Percentiles rank a stretch among this genome's conserved stretches.
phyloP scores from a whole-genome alignment of 1,140 invertebrate species.

The Pararge aegeria region DNA sequence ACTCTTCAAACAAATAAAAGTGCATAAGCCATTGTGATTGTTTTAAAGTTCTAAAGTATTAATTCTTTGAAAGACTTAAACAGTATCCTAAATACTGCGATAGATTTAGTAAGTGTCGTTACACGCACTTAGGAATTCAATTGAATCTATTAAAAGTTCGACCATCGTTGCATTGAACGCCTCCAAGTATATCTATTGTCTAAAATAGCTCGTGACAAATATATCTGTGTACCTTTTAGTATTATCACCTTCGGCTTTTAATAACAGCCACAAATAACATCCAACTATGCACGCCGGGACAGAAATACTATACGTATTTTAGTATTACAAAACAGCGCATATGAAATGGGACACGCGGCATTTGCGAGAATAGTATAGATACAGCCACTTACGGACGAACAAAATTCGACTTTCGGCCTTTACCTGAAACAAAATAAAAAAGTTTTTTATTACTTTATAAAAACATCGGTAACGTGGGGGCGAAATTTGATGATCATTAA shows the following conservation, averaged over 20 bases:
- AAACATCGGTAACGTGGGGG: no score
- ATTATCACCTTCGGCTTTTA: slow-evolving; percentile 68
- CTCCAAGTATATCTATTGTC: slow-evolving; percentile 42
- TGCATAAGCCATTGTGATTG: no score
- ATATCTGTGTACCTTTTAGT: slow-evolving; percentile 59
- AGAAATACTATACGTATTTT: slow-evolving; percentile 50
- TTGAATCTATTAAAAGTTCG: slow-evolving; percentile 7
- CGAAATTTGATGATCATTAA: no score
- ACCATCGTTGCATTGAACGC: slow-evolving; percentile 49
- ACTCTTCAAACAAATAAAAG: no score
- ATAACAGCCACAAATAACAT: slow-evolving; percentile 62
- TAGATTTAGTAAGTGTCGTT: not conserved
- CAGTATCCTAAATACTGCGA: not conserved
- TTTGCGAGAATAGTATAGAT: slow-evolving; percentile 27
- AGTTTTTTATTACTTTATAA: slow-evolving; percentile 32
- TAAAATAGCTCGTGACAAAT: slow-evolving; percentile 66
- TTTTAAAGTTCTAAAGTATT: no score
- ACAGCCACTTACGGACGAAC: slow-evolving; percentile 19
- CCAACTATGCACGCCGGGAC: slow-evolving; percentile 41
- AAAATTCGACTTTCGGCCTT: slow-evolving; percentile 31
- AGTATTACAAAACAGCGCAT: slow-evolving; percentile 17
- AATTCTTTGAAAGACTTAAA: no score
- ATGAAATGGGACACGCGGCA: slow-evolving; percentile 42
- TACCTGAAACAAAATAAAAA: slow-evolving; percentile 61
- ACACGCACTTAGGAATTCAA: not conserved